A percentile compares a stretch with the other conserved stretches of the same genome.
phyloP scores from a whole-genome alignment of 2,888 invertebrate genomes.

The Athalia circularis region DNA sequence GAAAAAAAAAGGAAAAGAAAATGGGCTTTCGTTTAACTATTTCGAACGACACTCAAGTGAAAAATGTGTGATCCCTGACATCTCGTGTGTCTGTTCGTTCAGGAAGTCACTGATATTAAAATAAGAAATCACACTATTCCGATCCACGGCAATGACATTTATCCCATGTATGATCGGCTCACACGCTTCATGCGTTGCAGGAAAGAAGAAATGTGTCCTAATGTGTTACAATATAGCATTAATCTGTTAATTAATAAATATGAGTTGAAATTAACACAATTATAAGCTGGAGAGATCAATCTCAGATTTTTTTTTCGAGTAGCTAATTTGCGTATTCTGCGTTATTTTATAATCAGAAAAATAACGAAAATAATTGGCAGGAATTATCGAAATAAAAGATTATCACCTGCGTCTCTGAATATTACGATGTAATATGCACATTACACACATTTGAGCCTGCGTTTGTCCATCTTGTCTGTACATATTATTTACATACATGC shows the following conservation, averaged over 20 bases:
- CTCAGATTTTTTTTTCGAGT: conserved; percentile 44
- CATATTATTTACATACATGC: conserved; percentile 62
- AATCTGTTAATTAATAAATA: conserved; percentile 54
- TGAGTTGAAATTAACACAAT: conserved; percentile 34
- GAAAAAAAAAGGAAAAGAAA: background rate
- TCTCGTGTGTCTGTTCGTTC: no score
- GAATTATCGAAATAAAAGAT: background rate
- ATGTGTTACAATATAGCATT: conserved; percentile 59
- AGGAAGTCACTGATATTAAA: no score
- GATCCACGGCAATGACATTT: conserved; percentile 20
- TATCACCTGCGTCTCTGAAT: background rate
- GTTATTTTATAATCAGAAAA: background rate
- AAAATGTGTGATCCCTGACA: background rate
- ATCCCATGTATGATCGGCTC: background rate
- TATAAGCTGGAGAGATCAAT: conserved; percentile 46
- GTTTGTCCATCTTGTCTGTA: conserved; percentile 54
- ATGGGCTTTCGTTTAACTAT: background rate
- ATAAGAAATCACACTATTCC: background rate
- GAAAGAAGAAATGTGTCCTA: conserved; percentile 55
- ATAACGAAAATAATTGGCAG: background rate
- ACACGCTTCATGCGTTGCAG: background rate
- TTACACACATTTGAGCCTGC: conserved; percentile 51
- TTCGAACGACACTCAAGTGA: background rate
- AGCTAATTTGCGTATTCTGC: background rate
- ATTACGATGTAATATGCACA: conserved; percentile 36